These are phyloP conservation scores for Xestia sexstrigata DNA, from an alignment of 2,888 invertebrate species.

Conservation along the genomic window DNA sequence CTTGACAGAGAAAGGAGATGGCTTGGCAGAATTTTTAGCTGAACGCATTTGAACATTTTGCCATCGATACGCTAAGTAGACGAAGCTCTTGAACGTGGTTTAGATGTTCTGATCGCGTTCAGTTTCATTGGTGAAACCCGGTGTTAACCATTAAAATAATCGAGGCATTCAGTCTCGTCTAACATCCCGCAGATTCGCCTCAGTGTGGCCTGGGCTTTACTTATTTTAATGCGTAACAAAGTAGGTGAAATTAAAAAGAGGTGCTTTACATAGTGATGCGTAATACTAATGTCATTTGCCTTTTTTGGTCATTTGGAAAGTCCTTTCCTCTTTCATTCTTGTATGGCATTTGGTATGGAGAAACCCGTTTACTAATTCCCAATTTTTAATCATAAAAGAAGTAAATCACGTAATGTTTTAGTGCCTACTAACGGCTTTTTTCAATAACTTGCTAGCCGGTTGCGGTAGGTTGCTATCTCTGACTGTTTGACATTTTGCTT, in stretches of 20 bases:
- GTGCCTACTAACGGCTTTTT: not conserved
- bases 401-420: not conserved
- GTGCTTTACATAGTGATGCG: not conserved
- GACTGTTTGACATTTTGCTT: no score
- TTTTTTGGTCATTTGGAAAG: not conserved
- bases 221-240: not conserved
- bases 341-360: not conserved
- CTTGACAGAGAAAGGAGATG: not conserved
- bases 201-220: not conserved
- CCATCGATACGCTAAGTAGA: no score
- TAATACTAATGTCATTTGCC: not conserved
- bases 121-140: not conserved
- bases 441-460: no score
- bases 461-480: no score
- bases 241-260: slow-evolving; percentile 6
- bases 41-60: no score
- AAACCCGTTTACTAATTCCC: not conserved
- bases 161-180: not conserved
- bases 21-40: no score
- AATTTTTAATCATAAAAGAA: not conserved
- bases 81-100: not conserved
- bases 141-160: not conserved
- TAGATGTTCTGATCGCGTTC: not conserved
- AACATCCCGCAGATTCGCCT: not conserved
- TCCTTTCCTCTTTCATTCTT: not conserved